A percentile compares a stretch with the other conserved stretches of the same genome.
Conservation (phyloP, 2,113 vertebrate species). For the Gnathonemus longibarbis region DNA sequence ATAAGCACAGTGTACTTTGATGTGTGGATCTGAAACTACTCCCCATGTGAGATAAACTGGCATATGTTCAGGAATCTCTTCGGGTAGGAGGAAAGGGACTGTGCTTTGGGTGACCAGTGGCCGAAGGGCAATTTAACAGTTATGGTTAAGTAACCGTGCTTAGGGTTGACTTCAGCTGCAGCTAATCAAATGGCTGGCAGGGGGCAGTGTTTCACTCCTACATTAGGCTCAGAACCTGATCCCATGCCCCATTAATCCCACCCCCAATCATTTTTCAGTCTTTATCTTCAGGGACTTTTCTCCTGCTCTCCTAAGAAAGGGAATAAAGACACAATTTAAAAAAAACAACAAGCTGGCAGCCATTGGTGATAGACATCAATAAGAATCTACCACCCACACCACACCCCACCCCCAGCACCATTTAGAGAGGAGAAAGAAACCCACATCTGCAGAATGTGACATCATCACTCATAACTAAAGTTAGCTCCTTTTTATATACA, state of each 20-base stretch:
- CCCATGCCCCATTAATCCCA: neutral
- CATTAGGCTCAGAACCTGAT: slow-evolving; percentile 19
- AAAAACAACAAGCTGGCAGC: slow-evolving; percentile 2
- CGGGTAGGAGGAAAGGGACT: neutral
- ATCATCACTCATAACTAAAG: neutral
- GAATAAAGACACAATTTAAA: slow-evolving; percentile 9
- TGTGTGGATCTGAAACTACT: neutral
- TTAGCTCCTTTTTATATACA: neutral
- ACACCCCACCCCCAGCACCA: neutral
- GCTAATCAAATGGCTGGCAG: neutral
- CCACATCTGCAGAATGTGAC: neutral
- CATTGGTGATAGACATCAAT: neutral
- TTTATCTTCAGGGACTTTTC: slow-evolving; percentile 14
- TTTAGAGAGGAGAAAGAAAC: neutral
- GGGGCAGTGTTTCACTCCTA: neutral
- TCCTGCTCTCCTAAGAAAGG: slow-evolving; percentile 18
- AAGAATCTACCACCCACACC: neutral
- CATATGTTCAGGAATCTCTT: neutral
- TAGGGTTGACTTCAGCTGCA: neutral
- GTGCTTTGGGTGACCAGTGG: neutral
- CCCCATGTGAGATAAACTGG: neutral
- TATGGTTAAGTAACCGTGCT: neutral
- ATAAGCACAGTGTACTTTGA: neutral
- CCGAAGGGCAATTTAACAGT: neutral
- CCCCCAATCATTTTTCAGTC: neutral